Evolutionary conservation across 2,888 invertebrate species (phyloP), one percentile per base, ranked within the genome.

Genomic region (Clusia tigrina): DNA sequence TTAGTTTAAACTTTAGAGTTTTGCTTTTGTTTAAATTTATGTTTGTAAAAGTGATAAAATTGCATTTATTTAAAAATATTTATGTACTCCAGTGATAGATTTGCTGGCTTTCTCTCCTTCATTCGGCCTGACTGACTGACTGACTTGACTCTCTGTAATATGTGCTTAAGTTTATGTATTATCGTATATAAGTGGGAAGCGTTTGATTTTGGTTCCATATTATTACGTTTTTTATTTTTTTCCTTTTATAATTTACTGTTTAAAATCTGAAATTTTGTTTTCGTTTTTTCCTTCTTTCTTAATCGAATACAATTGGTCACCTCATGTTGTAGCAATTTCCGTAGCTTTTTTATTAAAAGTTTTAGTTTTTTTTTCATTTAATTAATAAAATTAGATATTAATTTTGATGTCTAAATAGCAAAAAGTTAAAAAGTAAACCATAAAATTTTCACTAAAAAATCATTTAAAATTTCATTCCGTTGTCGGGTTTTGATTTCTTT

Each of bases 121-220:
- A 55, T 60, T 67, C 32, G 67, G 66, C 67, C 62, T 66, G 53
- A 12, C 15, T 25, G 37, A 68, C 62, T 66, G 53, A 12, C 15
- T 25, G 37, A 15, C 2, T 59, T 32, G 32, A 32, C 32, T 59
- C 17, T 37, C 38, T 52, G 20, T 52, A 52, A 53, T 20, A 53
- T 53, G 66, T 66, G 69, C 69, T 73, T 76, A 74, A 73, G 69
- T 74, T 73, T 69, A 70, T 54, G 74, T 78, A 79, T 78, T 79
- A 78, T 78, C 73, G 73, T 73, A 69, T 78, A 73, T 78, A 76
- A 78, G 79, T 80, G 79, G 80, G 79, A 79, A 79, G 79, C 79
- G 79, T 79, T 79, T 78, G 79, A 80, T 79, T 79, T 79, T 79
- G 78, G 79, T 79, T 79, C 78, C 78, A 76, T 78, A 78, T 77